Base-by-base conservation (phyloP, 2,888 invertebrate species). In the Aphidius colemani region DNA sequence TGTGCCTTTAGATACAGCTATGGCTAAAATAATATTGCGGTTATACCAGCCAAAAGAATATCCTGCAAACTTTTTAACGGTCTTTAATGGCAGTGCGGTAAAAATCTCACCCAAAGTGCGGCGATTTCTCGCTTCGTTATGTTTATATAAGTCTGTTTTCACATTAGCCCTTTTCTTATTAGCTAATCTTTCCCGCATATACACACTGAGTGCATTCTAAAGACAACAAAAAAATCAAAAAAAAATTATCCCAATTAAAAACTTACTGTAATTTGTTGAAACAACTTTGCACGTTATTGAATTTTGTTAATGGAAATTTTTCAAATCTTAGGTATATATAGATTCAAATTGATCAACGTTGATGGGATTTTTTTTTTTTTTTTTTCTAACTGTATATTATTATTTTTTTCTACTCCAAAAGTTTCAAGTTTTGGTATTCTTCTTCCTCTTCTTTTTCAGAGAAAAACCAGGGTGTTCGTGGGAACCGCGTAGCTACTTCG, bases 401-500 rank as follows among this genome's bases (percentile, higher is more conserved):
- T 18, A 18, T 18, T 30, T 30, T 30, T 30, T 30, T 5, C 30
- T 30, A 30, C 30, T 30, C 3, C 3, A 30, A 30, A 30, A 30
- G 30, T 30, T 30, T 30, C 30, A 30, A 3, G 30, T 30, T 30
- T 30, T 30, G 1, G 3, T 30, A 30, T 5, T 30, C 30, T 30
- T 30, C 30, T 30, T 44, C 41, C 13, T 46, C 7, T 48, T 13
- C 60, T 62, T 50, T 66, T 78, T 78, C 78, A 75, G 72, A 75
- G 78, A 78, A 78, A 78, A 78, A 72, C 72, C 71, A 70, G 70
- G 70, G 70, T 71, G 74, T 78, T 78, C 75, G 75, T 78, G 77
- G 75, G 78, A 78, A 78, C 76, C 74, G 69, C 74, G 74, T 70
- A 71, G 73, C 71, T 68, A 69, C 74, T 78, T 78, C 78, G 69